Conservation (phyloP, 92 coral and sea anemone genomes). For the Zoanthus gigantus region DNA sequence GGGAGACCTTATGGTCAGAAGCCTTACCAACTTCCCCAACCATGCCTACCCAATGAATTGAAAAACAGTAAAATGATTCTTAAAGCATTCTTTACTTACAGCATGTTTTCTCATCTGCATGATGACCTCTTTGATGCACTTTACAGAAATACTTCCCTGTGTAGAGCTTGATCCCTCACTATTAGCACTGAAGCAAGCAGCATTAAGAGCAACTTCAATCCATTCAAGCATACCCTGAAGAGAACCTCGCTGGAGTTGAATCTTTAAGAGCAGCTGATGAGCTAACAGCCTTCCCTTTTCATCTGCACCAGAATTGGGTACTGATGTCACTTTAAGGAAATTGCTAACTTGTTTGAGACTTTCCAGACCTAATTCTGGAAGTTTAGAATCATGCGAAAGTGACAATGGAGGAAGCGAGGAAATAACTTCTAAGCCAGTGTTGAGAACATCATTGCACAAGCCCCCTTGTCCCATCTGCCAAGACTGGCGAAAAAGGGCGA, state of each 20-base stretch:
- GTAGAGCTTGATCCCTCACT: background rate
- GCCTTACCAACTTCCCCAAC: background rate
- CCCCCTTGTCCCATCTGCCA: constrained; percentile 76
- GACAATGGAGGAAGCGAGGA: constrained; percentile 82
- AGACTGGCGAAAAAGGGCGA: constrained; percentile 82
- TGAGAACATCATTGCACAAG: constrained; percentile 80
- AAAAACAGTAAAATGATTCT: background rate
- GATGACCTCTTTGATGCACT: constrained; percentile 71
- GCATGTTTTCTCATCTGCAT: constrained; percentile 69
- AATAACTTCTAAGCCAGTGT: constrained; percentile 75
- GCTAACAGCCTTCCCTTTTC: constrained; percentile 71
- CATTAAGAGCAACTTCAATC: constrained; percentile 74
- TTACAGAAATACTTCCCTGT: constrained; percentile 53
- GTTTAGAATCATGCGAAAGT: constrained; percentile 76
- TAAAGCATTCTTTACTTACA: constrained; percentile 52
- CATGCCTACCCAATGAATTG: background rate
- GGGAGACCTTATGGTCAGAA: no score
- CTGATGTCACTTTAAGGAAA: constrained; percentile 65
- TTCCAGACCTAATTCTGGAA: constrained; percentile 78
- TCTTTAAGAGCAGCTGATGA: constrained; percentile 71
- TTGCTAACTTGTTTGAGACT: constrained; percentile 71
- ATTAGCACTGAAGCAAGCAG: constrained; percentile 38
- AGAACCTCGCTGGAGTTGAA: constrained; percentile 76
- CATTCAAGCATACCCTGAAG: constrained; percentile 73
- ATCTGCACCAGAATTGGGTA: constrained; percentile 75